These are phyloP conservation scores for Pituophis catenifer DNA, from an alignment of 2,113 vertebrate genomes.

Conservation along the genomic window DNA sequence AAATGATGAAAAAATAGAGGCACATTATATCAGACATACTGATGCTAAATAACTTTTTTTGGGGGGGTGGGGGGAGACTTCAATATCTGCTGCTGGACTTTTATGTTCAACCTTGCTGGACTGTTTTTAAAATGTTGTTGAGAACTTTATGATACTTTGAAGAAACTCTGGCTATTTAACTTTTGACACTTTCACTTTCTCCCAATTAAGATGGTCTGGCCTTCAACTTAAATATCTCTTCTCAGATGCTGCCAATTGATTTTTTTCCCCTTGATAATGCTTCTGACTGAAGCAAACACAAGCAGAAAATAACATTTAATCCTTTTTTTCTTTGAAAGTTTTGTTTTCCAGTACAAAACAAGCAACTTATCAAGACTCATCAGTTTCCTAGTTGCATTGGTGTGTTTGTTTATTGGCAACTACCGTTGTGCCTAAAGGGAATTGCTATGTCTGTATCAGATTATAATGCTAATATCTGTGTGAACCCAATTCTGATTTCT, in stretches of 20 bases:
- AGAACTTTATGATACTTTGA: constrained; percentile 46
- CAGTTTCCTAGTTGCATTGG: not conserved
- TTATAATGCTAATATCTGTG: not conserved
- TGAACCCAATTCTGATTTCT: not conserved
- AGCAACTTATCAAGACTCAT: not conserved
- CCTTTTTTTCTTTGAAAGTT: not conserved
- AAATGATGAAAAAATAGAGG: not conserved
- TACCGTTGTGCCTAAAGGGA: not conserved
- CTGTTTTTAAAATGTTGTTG: constrained; percentile 16
- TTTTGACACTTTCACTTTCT: constrained; percentile 47
- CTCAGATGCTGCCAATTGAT: constrained; percentile 23
- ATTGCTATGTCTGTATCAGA: not conserved
- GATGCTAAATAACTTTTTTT: constrained; percentile 23
- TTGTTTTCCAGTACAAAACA: not conserved
- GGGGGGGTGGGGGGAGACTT: not conserved
- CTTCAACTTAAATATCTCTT: constrained; percentile 52
- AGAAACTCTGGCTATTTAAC: constrained; percentile 52
- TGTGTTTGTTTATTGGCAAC: not conserved
- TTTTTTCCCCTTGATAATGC: constrained; percentile 1
- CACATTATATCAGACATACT: not conserved
- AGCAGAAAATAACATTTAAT: not conserved
- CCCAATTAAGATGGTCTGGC: constrained; percentile 49
- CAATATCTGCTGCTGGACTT: not conserved
- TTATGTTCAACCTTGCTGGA: constrained; percentile 32
- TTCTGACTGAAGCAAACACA: constrained; percentile 27